phyloP scores from a whole-genome alignment of 2,113 vertebrate species.

The Mobula hypostoma region DNA sequence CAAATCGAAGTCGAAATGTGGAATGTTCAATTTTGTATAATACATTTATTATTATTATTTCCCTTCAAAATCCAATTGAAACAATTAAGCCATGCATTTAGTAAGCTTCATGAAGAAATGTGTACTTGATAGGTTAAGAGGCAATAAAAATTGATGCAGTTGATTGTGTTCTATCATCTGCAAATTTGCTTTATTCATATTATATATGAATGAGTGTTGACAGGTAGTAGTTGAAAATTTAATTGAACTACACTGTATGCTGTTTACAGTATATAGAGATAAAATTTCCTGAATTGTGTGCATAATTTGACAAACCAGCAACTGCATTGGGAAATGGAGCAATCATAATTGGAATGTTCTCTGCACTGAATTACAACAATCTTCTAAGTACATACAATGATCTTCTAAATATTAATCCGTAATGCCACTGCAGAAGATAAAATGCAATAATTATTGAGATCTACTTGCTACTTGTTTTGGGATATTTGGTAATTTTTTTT shows the following conservation, averaged over 20 bases:
- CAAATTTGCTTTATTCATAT: not conserved
- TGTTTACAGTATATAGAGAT: not conserved
- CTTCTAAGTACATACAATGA: not conserved
- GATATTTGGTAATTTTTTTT: not conserved
- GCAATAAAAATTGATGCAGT: not conserved
- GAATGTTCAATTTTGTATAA: not conserved
- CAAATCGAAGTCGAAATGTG: not conserved
- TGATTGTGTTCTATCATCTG: conserved; percentile 10
- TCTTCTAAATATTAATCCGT: not conserved
- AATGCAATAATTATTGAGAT: not conserved
- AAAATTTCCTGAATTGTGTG: not conserved
- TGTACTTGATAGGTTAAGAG: not conserved
- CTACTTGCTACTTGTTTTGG: not conserved
- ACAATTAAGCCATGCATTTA: not conserved
- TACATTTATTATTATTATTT: not conserved
- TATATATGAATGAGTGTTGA: not conserved
- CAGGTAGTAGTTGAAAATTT: not conserved
- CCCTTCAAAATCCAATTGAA: not conserved
- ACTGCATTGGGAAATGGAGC: not conserved
- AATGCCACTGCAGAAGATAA: not conserved
- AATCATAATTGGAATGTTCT: not conserved
- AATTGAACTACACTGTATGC: not conserved
- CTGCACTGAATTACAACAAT: conserved; percentile 11
- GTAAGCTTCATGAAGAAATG: not conserved
- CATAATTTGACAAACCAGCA: not conserved